Base-by-base conservation (phyloP, 2,888 invertebrate species). In the Phortica magna region DNA sequence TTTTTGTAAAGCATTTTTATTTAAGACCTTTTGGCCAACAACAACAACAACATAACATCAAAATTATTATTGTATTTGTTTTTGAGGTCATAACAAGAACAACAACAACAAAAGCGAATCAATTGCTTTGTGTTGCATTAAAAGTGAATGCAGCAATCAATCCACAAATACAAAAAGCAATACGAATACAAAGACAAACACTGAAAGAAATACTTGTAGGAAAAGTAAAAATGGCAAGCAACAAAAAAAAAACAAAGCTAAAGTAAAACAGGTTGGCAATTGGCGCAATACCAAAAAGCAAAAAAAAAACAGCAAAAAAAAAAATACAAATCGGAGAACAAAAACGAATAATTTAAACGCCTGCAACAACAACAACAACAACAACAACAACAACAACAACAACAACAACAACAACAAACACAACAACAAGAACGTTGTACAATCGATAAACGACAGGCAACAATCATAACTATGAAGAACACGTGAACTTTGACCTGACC, bases 401-500 rank as follows among this genome's bases (percentile, higher is more conserved):
- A 43, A 43, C 19, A n/a, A n/a, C n/a, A 5, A 12, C 5, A 55
- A 41, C 41, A 68, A 48, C 17, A 68, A 10, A 43, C 43, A 68
- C 43, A 43, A 22, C 53, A 53, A 31, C 14, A 71, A 55, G 39
- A 71, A 22, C 55, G 53, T 55, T 14, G 39, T 12, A 77, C 78
- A 82, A 80, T 82, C 80, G 82, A 82, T 80, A 80, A 74, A 67
- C 41, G 75, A 67, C 41, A 74, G 42, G 7, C 59, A 31, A 42
- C 67, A 67, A 67, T 67, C 31, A 71, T 71, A 71, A 71, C 53
- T 53, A 71, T 12, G 22, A 72, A 76, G 78, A 82, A 82, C 84
- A 84, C 83, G 83, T 84, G 85, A 87, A 86, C 85, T 84, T 79
- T 82, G 83, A 84, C 84, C 85, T 87, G 87, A 87, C 87, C 87